phyloP scores from a whole-genome alignment of 53 echinoderm and acorn worm genomes.

The Paracentrotus lividus region DNA sequence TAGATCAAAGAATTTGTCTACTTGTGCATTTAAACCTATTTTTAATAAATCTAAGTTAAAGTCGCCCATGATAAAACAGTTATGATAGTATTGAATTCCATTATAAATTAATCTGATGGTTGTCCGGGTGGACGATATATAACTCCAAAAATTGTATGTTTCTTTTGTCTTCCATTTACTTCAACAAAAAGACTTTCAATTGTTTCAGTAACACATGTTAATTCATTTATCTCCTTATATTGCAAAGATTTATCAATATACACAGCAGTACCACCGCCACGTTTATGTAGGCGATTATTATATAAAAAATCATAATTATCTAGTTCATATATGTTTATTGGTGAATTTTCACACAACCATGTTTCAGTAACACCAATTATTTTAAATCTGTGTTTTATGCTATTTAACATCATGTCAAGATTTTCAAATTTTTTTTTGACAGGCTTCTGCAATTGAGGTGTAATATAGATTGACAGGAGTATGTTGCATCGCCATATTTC shows the following conservation, averaged over 20 bases:
- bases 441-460: conserved; percentile 29
- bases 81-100: background rate
- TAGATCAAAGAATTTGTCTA: background rate
- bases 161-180: background rate
- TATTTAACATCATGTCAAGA: no score
- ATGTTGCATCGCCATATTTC: background rate
- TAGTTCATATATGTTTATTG: background rate
- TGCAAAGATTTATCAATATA: background rate
- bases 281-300: background rate
- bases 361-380: no score
- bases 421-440: background rate
- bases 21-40: background rate
- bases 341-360: no score
- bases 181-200: conserved; percentile 12
- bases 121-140: conserved; percentile 19
- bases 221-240: background rate
- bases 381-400: conserved; percentile 28
- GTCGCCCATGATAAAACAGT: no score
- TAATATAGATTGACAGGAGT: background rate
- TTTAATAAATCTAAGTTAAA: background rate
- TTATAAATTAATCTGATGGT: background rate
- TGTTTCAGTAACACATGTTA: background rate
- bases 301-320: background rate
- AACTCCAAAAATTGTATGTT: background rate
- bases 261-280: background rate